Conservation (phyloP, 2,797 vertebrate genomes). For the Pangasius djambal region DNA sequence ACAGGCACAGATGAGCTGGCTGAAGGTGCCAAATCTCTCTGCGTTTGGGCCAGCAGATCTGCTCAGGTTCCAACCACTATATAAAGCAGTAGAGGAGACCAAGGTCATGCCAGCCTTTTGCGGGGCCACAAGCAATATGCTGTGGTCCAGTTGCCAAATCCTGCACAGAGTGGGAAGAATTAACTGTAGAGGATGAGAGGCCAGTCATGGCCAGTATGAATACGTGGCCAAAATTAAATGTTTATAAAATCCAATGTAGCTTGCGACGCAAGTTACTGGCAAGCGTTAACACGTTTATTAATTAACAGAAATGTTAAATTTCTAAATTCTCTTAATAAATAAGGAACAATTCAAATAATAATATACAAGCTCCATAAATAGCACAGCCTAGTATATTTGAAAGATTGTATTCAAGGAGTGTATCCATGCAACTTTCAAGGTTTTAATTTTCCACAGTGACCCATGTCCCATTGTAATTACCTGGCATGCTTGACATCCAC, state of each 20-base stretch:
- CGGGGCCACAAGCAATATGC: background rate
- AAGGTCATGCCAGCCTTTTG: background rate
- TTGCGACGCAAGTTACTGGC: background rate
- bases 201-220: background rate
- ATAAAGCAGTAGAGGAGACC: background rate
- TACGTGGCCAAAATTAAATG: background rate
- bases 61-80: background rate
- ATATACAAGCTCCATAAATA: background rate
- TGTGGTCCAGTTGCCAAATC: background rate
- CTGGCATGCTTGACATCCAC: constrained; percentile 72
- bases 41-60: background rate
- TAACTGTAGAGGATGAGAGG: background rate
- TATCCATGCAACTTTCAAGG: constrained; percentile 83
- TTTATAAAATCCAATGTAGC: background rate
- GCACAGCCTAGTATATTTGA: constrained; percentile 22
- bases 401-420: constrained; percentile 68
- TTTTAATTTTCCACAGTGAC: constrained; percentile 83
- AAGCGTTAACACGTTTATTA: background rate
- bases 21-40: background rate
- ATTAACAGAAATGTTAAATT: background rate
- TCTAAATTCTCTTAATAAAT: background rate
- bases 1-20: background rate
- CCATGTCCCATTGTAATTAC: constrained; percentile 85
- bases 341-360: background rate
- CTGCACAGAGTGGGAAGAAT: background rate